Conservation (phyloP, 2,888 invertebrate genomes). For the Acronicta psi region DNA sequence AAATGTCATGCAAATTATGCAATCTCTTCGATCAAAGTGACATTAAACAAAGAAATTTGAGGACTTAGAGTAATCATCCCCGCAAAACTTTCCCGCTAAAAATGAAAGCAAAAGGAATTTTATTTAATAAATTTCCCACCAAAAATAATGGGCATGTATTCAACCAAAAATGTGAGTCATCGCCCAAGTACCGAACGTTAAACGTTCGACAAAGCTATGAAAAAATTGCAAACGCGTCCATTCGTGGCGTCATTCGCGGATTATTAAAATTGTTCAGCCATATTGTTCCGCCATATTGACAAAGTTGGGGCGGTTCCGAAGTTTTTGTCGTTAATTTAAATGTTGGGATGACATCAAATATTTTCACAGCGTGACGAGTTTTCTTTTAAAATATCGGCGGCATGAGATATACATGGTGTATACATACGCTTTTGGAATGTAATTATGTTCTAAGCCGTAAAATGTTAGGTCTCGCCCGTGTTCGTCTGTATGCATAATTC, state of each 20-base stretch:
- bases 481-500: constrained; percentile 48
- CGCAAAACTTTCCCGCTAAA: constrained; percentile 19
- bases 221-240: constrained; percentile 67
- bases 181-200: constrained; percentile 60
- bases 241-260: constrained; percentile 69
- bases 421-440: constrained; percentile 55
- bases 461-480: constrained; percentile 33
- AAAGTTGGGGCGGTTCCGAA: constrained; percentile 71
- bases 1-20: no score
- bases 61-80: neutral
- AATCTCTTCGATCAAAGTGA: no score
- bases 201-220: constrained; percentile 68
- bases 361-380: constrained; percentile 56
- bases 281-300: constrained; percentile 78
- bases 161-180: constrained; percentile 62
- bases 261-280: constrained; percentile 82
- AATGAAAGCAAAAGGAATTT: constrained; percentile 38
- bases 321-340: constrained; percentile 77
- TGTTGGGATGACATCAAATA: constrained; percentile 70
- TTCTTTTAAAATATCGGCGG: constrained; percentile 55
- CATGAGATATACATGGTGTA: constrained; percentile 20
- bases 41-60: no score
- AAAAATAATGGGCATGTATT: constrained; percentile 46
- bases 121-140: constrained; percentile 40
- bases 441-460: constrained; percentile 54